Evolutionary conservation across 2,888 invertebrate genomes (phyloP).

Genomic region (Keiferia lycopersicella): DNA sequence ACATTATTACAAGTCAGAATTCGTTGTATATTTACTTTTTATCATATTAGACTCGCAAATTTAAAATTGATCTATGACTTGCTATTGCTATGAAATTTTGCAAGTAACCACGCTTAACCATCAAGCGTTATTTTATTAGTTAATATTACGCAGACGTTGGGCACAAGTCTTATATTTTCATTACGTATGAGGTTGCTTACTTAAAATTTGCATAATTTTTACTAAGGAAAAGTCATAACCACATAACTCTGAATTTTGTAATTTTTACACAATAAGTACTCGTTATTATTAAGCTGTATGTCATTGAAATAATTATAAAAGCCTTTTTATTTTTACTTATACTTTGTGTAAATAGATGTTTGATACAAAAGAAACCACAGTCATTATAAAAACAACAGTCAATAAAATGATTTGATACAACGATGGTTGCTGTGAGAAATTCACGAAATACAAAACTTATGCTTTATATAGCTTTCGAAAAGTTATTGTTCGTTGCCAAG

Average conservation of each 20-base stretch:
- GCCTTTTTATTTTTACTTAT: too few relatives aligned
- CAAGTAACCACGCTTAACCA: neutral
- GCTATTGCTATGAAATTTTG: neutral
- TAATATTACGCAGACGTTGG: neutral
- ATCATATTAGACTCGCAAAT: neutral
- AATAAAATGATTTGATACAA: too few relatives aligned
- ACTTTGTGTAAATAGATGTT: too few relatives aligned
- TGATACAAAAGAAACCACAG: too few relatives aligned
- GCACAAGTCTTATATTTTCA: neutral
- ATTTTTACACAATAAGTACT: too few relatives aligned
- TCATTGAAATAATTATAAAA: too few relatives aligned
- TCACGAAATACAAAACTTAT: neutral
- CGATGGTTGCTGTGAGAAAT: too few relatives aligned
- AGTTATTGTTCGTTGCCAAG: neutral
- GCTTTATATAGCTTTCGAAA: neutral
- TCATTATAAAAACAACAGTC: too few relatives aligned
- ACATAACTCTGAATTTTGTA: too few relatives aligned
- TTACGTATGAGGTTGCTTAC: neutral
- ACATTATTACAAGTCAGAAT: slow-evolving; percentile 27
- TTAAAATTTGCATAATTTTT: slow-evolving; percentile 2
- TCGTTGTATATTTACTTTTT: slow-evolving; percentile 14
- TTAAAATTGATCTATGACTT: slow-evolving; percentile 1
- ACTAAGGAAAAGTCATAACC: neutral
- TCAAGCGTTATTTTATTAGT: neutral
- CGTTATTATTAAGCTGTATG: too few relatives aligned